A percentile compares a stretch with the other conserved stretches of the same genome.
phyloP scores from a whole-genome alignment of 2,113 vertebrate species.

The Halichoeres trimaculatus region DNA sequence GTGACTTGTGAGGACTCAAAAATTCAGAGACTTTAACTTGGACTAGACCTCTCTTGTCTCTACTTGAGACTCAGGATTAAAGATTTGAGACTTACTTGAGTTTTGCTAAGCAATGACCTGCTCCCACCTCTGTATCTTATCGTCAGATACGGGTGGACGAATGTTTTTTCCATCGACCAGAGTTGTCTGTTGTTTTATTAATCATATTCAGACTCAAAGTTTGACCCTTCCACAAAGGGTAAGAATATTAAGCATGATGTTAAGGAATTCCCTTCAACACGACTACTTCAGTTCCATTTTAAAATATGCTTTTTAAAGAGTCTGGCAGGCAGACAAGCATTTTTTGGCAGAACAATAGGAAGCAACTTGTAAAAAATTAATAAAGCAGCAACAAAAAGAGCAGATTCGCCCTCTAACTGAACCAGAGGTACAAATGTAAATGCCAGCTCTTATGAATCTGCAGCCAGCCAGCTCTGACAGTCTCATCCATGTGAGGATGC shows the following conservation, averaged over 20 bases:
- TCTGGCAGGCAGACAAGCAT: constrained; percentile 11
- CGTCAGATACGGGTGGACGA: not conserved
- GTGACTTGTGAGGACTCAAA: too few species aligned
- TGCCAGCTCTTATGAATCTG: constrained; percentile 3
- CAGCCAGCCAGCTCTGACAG: constrained; percentile 7
- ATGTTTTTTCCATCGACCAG: not conserved
- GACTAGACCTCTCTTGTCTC: too few species aligned
- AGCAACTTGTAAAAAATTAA: constrained; percentile 42
- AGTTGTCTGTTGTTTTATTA: not conserved
- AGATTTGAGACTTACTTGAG: too few species aligned
- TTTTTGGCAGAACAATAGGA: constrained; percentile 19
- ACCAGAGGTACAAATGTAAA: not conserved
- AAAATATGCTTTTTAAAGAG: constrained; percentile 3
- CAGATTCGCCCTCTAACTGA: not conserved
- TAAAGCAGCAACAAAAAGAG: constrained; percentile 14
- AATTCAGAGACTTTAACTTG: too few species aligned
- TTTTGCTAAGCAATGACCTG: too few species aligned
- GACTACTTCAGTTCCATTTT: not conserved
- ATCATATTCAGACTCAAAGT: not conserved
- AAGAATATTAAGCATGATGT: not conserved
- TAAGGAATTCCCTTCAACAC: not conserved
- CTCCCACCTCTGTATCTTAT: too few species aligned
- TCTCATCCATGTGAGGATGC: constrained; percentile 32
- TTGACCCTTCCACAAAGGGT: not conserved
- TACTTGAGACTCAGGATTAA: too few species aligned